Evolutionary conservation across 2,888 invertebrate genomes (phyloP).

Genomic region (Neoascia interrupta): DNA sequence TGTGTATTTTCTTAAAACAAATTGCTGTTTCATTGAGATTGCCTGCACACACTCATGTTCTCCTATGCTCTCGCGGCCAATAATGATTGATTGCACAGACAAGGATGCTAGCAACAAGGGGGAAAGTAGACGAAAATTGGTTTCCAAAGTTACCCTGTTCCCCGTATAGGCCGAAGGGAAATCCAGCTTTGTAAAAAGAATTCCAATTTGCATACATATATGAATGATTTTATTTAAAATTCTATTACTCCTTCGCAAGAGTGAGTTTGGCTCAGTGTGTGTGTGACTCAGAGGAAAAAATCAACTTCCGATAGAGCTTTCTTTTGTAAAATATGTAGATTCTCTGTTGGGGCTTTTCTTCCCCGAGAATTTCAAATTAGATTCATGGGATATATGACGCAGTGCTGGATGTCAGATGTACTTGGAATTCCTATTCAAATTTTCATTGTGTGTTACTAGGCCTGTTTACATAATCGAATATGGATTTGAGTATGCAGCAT

Average conservation of each 20-base stretch:
- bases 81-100: conserved; percentile 44
- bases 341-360: conserved; percentile 2
- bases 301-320: conserved; percentile 31
- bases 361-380: conserved; percentile 44
- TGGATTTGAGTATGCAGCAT: conserved; percentile 15
- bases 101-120: no score
- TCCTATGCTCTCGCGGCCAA: conserved; percentile 34
- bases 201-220: conserved; percentile 45
- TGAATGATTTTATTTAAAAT: conserved; percentile 55
- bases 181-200: conserved; percentile 28
- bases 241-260: conserved; percentile 31
- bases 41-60: conserved; percentile 5
- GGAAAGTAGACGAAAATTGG: conserved; percentile 31
- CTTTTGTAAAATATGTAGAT: conserved; percentile 50
- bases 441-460: conserved; percentile 30
- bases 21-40: conserved; percentile 35
- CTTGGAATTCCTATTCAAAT: conserved; percentile 45
- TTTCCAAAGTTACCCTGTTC: conserved; percentile 20
- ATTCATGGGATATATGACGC: conserved; percentile 61
- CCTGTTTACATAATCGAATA: conserved; percentile 47
- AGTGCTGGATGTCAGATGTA: conserved; percentile 40
- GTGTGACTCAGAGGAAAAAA: background rate
- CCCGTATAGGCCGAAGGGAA: conserved; percentile 7
- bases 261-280: background rate
- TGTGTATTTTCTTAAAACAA: conserved; percentile 4